Evolutionary conservation across 2,797 vertebrate genomes (phyloP).

Genomic region (Poecilia picta): DNA sequence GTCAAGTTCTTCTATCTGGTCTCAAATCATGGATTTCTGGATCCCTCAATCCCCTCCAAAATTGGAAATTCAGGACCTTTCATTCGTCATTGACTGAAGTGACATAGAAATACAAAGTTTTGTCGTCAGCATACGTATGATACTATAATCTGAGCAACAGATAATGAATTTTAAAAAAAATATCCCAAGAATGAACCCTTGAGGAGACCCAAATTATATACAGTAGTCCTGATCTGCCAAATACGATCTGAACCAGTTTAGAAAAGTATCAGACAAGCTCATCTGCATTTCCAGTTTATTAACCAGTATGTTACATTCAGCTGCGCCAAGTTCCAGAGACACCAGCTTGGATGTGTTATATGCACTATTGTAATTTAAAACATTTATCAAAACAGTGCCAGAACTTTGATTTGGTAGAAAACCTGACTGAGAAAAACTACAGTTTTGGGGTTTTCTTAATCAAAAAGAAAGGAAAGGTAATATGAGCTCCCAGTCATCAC

Average conservation of each 20-base stretch:
- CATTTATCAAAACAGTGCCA: background rate
- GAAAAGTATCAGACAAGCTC: background rate
- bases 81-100: background rate
- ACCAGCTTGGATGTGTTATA: background rate
- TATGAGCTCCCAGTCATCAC: constrained; percentile 4
- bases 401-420: background rate
- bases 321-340: background rate
- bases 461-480: background rate
- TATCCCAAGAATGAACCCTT: background rate
- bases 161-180: background rate
- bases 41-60: too few species aligned
- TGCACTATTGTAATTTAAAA: background rate
- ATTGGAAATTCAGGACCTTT: background rate
- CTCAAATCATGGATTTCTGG: background rate
- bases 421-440: background rate
- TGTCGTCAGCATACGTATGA: background rate
- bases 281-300: background rate
- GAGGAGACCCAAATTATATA: background rate
- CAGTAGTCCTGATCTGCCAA: background rate
- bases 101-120: background rate
- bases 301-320: background rate
- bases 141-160: background rate
- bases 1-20: background rate
- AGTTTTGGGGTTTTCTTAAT: background rate
- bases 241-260: background rate